phyloP scores from a whole-genome alignment of 2,888 invertebrate genomes.

The Nomada lathburiana region DNA sequence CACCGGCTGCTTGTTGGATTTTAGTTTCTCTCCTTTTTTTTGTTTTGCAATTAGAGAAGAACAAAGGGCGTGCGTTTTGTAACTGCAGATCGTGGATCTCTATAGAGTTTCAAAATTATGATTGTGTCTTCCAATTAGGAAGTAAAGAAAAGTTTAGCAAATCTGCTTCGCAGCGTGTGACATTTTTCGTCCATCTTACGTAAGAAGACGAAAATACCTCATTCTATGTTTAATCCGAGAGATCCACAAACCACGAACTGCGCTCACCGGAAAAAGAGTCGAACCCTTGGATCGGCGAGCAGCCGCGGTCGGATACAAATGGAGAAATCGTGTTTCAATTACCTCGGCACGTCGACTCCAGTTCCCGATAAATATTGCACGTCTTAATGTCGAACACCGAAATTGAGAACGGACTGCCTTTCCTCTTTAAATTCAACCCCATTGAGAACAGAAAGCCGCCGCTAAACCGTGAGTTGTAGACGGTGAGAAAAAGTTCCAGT shows the following conservation, averaged over 20 bases:
- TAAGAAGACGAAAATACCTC: too few relatives aligned
- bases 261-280: constrained; percentile 13
- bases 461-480: background rate
- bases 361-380: constrained; percentile 52
- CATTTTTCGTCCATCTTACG: too few relatives aligned
- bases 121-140: too few relatives aligned
- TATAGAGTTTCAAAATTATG: too few relatives aligned
- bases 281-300: constrained; percentile 27
- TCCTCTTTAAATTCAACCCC: background rate
- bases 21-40: background rate
- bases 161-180: too few relatives aligned
- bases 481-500: too few relatives aligned
- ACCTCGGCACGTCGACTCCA: constrained; percentile 30
- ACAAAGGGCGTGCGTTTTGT: too few relatives aligned
- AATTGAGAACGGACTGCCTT: background rate
- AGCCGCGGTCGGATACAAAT: constrained; percentile 36
- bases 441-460: background rate
- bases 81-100: too few relatives aligned
- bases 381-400: constrained; percentile 20
- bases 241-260: background rate
- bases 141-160: too few relatives aligned
- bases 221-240: constrained; percentile 18
- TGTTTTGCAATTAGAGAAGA: background rate
- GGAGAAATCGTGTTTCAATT: constrained; percentile 60
- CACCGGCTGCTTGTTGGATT: constrained; percentile 24